Conservation (phyloP, 2,797 vertebrate genomes). For the Sparus aurata region DNA sequence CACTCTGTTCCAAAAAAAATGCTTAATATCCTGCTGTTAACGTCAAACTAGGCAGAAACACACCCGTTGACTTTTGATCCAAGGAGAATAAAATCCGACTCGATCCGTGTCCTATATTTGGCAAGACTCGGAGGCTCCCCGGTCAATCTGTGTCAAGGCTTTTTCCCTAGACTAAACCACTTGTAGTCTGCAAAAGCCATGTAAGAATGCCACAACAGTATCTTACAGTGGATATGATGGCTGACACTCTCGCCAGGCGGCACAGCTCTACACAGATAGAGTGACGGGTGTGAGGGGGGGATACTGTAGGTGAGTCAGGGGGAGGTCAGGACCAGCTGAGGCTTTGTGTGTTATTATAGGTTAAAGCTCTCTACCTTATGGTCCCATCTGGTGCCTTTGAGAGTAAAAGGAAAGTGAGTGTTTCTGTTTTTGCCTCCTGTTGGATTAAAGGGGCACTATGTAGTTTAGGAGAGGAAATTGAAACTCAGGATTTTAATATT, state of each 20-base stretch:
- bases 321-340: slow-evolving; percentile 65
- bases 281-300: slow-evolving; percentile 17
- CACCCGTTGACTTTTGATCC: slow-evolving; percentile 25
- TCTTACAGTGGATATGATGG: slow-evolving; percentile 76
- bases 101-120: slow-evolving; percentile 62
- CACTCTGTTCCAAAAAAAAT: slow-evolving; percentile 31
- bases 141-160: slow-evolving; percentile 75
- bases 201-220: slow-evolving; percentile 69
- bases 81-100: slow-evolving; percentile 18
- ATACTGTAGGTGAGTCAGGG: slow-evolving; percentile 46
- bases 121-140: slow-evolving; percentile 57
- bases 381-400: slow-evolving; percentile 58
- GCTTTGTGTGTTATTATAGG: slow-evolving; percentile 68
- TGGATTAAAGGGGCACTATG: too few species aligned
- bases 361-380: slow-evolving; percentile 61
- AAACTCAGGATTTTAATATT: too few species aligned
- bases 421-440: background rate
- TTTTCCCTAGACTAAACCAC: slow-evolving; percentile 51
- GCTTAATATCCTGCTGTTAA: slow-evolving; percentile 24
- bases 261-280: slow-evolving; percentile 67
- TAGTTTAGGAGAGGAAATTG: too few species aligned
- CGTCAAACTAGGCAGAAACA: slow-evolving; percentile 14
- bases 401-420: background rate
- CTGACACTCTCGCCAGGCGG: slow-evolving; percentile 72
- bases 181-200: slow-evolving; percentile 55